Evolutionary conservation across 2,888 invertebrate genomes (phyloP).

Genomic region (Liposcelis brunnea): DNA sequence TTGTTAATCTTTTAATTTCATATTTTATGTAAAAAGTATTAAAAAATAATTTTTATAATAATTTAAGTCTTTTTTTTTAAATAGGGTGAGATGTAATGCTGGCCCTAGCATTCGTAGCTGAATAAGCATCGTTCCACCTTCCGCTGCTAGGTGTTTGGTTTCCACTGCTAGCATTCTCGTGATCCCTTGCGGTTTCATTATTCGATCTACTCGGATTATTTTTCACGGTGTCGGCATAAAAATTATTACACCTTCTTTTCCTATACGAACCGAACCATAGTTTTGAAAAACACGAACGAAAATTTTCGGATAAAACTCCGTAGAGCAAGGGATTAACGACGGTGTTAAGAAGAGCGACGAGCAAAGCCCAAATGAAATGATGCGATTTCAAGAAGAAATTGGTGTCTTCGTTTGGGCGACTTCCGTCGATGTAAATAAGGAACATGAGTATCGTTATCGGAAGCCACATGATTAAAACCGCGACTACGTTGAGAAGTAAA

Average conservation of each 20-base stretch:
- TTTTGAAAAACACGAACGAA: constrained; percentile 29
- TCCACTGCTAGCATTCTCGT: not conserved
- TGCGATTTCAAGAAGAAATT: constrained; percentile 33
- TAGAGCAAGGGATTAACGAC: constrained; percentile 37
- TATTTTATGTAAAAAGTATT: too few relatives aligned
- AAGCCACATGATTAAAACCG: constrained; percentile 39
- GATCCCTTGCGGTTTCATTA: not conserved
- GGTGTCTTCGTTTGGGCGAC: constrained; percentile 30
- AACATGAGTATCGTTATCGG: constrained; percentile 35
- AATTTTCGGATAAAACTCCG: constrained; percentile 36
- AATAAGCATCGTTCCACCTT: constrained; percentile 6
- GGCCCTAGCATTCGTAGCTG: not conserved
- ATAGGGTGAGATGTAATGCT: not conserved
- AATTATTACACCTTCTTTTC: constrained; percentile 6
- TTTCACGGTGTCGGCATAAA: not conserved
- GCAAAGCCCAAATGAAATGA: constrained; percentile 33
- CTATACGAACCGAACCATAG: constrained; percentile 23
- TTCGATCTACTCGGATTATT: not conserved
- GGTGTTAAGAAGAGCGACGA: constrained; percentile 34
- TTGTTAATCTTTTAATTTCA: too few relatives aligned
- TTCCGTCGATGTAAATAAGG: constrained; percentile 35
- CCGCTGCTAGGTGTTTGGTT: constrained; percentile 1
- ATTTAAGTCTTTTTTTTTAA: too few relatives aligned
- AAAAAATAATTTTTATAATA: too few relatives aligned
- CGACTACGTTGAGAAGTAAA: constrained; percentile 33